Evolutionary conservation across 2,888 invertebrate species (phyloP), one percentile per base, ranked within the genome.

Genomic region (Hoplodrina blanda): DNA sequence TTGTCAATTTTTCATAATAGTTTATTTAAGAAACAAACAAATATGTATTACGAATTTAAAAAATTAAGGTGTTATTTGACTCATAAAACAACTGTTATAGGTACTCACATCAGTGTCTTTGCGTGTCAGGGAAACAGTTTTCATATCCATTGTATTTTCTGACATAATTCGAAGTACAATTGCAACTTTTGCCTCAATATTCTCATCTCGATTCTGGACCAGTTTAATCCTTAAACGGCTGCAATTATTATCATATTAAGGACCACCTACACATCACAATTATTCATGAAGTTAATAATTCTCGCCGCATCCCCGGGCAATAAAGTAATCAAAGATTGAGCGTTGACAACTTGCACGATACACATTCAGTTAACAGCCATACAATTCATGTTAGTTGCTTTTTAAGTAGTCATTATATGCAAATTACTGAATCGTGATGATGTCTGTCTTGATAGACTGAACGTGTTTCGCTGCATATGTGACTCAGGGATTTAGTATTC

Each of bases 341-440:
- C 87, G 92, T 91, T 92, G 92, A 93, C 93, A 91, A 90, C 90
- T 88, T 84, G 85, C 87, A 88, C 83, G 90, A 90, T 90, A 88
- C 88, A 89, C 87, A 88, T 88, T 88, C 85, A 86, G 89, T 79
- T 89, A 88, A 89, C 89, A 86, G 89, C 76, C 83, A 86, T 86
- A 89, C 90, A 89, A 90, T 90, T 90, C 89, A 91, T 88, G 88
- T 89, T 90, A 90, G 90, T 89, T 87, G 90, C 88, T 91, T 93
- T 92, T 90, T 91, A 92, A 93, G 91, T 90, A 93, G 93, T 92
- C 91, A 93, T 93, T 93, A 93, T 93, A 93, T 93, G 93, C 90
- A 92, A 93, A 94, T 93, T 82, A 89, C 89, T 81, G 87, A 85
- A 88, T 90, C 91, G 91, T 91, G 92, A 89, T 91, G 92, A 92